A percentile compares a stretch with the other conserved stretches of the same genome.
phyloP scores from a whole-genome alignment of 2,888 invertebrate species.

The Limnephilus auricula region DNA sequence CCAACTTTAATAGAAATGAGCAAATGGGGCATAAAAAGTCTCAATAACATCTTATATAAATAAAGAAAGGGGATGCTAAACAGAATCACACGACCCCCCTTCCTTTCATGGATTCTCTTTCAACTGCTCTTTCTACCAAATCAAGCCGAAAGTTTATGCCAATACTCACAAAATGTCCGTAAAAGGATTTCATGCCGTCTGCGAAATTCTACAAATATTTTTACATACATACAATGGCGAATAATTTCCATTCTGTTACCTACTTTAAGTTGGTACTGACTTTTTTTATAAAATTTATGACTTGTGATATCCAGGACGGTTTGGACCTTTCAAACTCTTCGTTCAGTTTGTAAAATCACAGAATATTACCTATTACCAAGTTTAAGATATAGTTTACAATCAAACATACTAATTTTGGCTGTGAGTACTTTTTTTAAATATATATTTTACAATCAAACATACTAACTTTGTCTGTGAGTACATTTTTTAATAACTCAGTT shows the following conservation, averaged over 20 bases:
- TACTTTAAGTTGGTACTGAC: not conserved
- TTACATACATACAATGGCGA: not conserved
- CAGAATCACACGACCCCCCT: conserved; percentile 49
- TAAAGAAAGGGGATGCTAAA: conserved; percentile 53
- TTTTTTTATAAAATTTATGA: not conserved
- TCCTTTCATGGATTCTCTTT: not conserved
- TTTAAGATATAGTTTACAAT: not conserved
- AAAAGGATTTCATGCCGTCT: conserved; percentile 6
- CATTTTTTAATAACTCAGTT: too few species aligned
- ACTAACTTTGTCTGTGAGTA: too few species aligned
- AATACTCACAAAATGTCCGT: conserved; percentile 11
- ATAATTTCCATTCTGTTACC: not conserved
- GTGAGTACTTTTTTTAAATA: too few species aligned
- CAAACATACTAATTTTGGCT: too few species aligned
- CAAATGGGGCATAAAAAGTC: conserved; percentile 66
- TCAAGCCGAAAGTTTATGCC: conserved; percentile 29
- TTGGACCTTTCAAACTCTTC: not conserved
- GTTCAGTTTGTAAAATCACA: not conserved
- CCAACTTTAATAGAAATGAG: conserved; percentile 62
- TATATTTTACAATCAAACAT: not conserved
- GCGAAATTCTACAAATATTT: not conserved
- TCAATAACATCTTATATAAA: conserved; percentile 62
- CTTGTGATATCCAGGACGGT: not conserved
- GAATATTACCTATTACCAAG: not conserved
- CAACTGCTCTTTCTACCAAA: conserved; percentile 37